Conservation (phyloP, 2,888 invertebrate species). For the Apamea monoglypha region DNA sequence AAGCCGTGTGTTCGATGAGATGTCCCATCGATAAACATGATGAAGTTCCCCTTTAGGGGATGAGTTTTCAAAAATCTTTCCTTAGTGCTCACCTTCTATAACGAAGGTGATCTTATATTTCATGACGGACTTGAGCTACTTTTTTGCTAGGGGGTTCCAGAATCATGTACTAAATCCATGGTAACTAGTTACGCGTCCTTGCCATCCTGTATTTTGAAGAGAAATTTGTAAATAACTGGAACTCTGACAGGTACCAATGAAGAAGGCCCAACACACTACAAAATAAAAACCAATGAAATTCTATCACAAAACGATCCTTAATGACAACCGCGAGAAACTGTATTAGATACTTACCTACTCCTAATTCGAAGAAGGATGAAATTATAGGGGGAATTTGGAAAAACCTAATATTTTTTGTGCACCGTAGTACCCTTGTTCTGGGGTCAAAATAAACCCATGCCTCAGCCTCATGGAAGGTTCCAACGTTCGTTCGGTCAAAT, state of each 20-base stretch:
- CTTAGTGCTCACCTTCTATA: neutral
- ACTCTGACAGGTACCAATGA: neutral
- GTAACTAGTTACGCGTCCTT: too few species aligned
- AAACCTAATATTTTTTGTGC: neutral
- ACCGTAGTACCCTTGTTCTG: neutral
- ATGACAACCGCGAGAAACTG: conserved; percentile 2
- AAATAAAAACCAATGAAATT: neutral
- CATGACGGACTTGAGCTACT: neutral
- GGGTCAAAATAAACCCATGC: conserved; percentile 42
- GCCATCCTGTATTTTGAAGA: neutral
- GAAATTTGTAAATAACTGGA: neutral
- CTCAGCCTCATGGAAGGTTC: conserved; percentile 49
- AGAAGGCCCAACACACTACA: neutral
- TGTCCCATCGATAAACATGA: neutral
- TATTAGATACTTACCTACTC: neutral
- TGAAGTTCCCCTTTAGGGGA: neutral
- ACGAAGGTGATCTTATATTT: neutral
- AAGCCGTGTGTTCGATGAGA: neutral
- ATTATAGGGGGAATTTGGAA: neutral
- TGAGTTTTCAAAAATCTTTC: neutral
- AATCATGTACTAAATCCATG: too few species aligned
- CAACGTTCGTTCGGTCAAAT: conserved; percentile 18
- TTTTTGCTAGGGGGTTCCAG: neutral
- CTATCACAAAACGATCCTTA: neutral
- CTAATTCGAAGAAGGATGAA: conserved; percentile 37